A percentile compares a stretch with the other conserved stretches of the same genome.
Conservation (phyloP, 2,888 invertebrate genomes). For the Callyntrura guangdongensis region DNA sequence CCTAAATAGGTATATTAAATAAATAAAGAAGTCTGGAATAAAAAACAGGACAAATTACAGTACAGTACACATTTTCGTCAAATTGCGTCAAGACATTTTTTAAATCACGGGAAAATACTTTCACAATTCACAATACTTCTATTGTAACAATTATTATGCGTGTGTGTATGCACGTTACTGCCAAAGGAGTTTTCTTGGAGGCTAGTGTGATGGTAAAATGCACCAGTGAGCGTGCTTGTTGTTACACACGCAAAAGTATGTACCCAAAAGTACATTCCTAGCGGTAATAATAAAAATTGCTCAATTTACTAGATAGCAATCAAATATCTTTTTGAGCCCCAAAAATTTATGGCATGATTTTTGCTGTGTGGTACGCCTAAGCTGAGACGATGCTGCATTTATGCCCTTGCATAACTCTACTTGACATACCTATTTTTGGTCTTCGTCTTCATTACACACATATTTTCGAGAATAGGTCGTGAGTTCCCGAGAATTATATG, state of each 20-base stretch:
- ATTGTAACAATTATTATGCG: not conserved
- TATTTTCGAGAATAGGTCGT: slow-evolving; percentile 1
- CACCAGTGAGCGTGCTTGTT: no score
- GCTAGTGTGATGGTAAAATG: not conserved
- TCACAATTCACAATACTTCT: no score
- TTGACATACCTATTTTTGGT: slow-evolving; percentile 27
- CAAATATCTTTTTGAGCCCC: slow-evolving; percentile 44
- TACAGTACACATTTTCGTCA: no score
- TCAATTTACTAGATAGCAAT: slow-evolving; percentile 71
- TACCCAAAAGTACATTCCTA: not conserved
- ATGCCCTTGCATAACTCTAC: not conserved
- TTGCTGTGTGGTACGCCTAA: not conserved
- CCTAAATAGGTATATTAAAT: no score
- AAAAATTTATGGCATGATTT: slow-evolving; percentile 22
- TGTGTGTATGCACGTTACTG: not conserved
- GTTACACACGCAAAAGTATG: no score
- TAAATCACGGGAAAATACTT: no score
- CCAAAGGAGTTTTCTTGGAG: not conserved
- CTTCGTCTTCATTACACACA: not conserved
- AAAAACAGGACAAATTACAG: no score
- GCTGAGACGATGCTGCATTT: slow-evolving; percentile 7
- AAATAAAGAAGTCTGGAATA: no score
- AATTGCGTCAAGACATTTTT: no score
- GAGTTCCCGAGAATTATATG: not conserved
- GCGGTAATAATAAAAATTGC: slow-evolving; percentile 64